These are phyloP conservation scores for Mastacembelus armatus DNA, from an alignment of 2,797 vertebrate genomes.

Conservation along the genomic window DNA sequence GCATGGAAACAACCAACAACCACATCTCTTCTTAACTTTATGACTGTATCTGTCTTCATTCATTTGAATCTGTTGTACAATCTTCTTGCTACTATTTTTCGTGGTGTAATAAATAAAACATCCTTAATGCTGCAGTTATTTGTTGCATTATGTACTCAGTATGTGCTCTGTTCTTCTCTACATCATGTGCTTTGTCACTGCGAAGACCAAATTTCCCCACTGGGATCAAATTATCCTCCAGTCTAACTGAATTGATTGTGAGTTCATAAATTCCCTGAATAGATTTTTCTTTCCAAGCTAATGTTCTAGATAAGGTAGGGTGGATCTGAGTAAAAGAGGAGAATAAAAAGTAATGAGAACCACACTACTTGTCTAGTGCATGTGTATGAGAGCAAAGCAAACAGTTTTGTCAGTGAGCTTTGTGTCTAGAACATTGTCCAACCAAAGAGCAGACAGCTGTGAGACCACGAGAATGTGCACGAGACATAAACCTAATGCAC, in stretches of 20 bases:
- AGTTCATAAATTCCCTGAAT: conserved; percentile 21
- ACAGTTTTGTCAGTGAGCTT: conserved; percentile 34
- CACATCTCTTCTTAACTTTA: not conserved
- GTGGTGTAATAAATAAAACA: not conserved
- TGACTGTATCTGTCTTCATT: conserved; percentile 1
- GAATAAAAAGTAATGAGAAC: conserved; percentile 38
- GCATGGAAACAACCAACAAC: not conserved
- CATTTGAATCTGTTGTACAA: not conserved
- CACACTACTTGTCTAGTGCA: conserved; percentile 11
- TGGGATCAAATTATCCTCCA: conserved; percentile 14
- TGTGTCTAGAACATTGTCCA: conserved; percentile 9
- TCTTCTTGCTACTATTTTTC: not conserved
- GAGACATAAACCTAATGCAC: conserved; percentile 32
- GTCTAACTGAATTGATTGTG: conserved; percentile 33
- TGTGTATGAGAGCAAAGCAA: conserved; percentile 33
- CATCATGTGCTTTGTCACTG: not conserved
- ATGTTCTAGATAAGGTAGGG: conserved; percentile 3
- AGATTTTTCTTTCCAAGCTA: conserved; percentile 15
- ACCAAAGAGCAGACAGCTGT: conserved; percentile 35
- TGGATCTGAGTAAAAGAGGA: conserved; percentile 17
- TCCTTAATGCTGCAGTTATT: not conserved
- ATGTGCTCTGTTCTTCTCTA: conserved; percentile 6
- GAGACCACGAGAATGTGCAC: conserved; percentile 20
- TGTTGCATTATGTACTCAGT: conserved; percentile 4
- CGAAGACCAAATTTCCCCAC: conserved; percentile 11